phyloP scores from a whole-genome alignment of 2,888 invertebrate species.

The Ophion slaviceki region DNA sequence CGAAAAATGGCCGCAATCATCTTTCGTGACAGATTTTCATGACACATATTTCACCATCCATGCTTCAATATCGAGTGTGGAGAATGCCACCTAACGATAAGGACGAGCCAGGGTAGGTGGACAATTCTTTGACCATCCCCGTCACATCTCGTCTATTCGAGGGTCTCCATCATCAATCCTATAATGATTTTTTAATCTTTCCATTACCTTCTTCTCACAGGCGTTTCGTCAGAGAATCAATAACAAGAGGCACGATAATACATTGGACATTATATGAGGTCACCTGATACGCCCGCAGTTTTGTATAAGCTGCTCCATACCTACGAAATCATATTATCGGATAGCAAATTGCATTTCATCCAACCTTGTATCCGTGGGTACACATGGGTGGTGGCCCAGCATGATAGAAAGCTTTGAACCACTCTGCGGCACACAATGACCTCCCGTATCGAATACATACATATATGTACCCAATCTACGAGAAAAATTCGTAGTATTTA shows the following conservation, averaged over 20 bases:
- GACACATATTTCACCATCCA: not conserved
- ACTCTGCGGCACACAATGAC: not conserved
- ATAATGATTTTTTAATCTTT: not conserved
- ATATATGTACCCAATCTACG: not conserved
- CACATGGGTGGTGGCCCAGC: not conserved
- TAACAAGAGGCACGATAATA: not conserved
- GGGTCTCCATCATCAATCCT: too few species aligned
- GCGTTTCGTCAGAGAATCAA: not conserved
- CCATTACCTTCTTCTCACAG: not conserved
- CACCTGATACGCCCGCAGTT: not conserved
- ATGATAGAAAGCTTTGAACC: not conserved
- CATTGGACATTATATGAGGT: not conserved
- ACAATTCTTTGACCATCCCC: too few species aligned
- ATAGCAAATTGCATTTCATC: conserved; percentile 14
- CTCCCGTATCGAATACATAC: not conserved
- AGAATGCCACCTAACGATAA: not conserved
- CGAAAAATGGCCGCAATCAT: conserved; percentile 4
- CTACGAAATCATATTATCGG: conserved; percentile 24
- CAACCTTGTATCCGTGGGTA: conserved; percentile 3
- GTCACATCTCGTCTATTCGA: too few species aligned
- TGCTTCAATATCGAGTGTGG: not conserved
- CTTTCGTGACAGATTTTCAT: conserved; percentile 4
- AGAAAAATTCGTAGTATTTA: not conserved
- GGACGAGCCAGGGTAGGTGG: too few species aligned
- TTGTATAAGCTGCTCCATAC: not conserved